These are phyloP conservation scores for Lampris megalopsis DNA, from an alignment of 2,113 vertebrate genomes.

Conservation along the genomic window DNA sequence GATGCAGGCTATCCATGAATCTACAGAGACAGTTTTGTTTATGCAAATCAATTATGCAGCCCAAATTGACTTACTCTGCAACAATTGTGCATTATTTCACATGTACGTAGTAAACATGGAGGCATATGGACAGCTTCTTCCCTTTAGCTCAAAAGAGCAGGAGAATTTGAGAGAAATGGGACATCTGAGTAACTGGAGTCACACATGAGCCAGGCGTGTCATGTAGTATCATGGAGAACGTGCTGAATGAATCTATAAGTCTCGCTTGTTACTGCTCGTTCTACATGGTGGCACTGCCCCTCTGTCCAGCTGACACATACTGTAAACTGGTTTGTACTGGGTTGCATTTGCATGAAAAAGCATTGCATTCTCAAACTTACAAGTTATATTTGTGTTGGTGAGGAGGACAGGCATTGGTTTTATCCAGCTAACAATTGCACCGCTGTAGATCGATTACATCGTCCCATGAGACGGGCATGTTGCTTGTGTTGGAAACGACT, in stretches of 20 bases:
- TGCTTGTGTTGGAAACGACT: not conserved
- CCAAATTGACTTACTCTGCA: slow-evolving; percentile 20
- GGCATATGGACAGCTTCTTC: too few species aligned
- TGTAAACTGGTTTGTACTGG: slow-evolving; percentile 8
- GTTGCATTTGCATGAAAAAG: not conserved
- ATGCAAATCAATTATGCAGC: slow-evolving; percentile 32
- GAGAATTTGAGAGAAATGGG: not conserved
- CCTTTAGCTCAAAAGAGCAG: not conserved
- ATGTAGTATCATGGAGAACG: too few species aligned
- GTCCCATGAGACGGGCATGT: not conserved
- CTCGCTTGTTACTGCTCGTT: too few species aligned
- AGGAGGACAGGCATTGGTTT: not conserved
- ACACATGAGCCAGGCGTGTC: too few species aligned
- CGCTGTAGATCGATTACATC: not conserved
- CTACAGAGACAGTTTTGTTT: slow-evolving; percentile 31
- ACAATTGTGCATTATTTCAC: not conserved
- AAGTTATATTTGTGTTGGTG: not conserved
- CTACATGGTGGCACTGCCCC: too few species aligned
- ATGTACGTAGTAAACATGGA: not conserved
- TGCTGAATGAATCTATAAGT: too few species aligned
- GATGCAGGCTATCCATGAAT: slow-evolving; percentile 12
- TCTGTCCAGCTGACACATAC: too few species aligned
- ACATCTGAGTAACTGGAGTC: not conserved
- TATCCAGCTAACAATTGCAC: not conserved
- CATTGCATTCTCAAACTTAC: not conserved